Evolutionary conservation across 2,113 vertebrate species (phyloP), one percentile per base, ranked within the genome.

Genomic region (Craseonycteris thonglongyai): DNA sequence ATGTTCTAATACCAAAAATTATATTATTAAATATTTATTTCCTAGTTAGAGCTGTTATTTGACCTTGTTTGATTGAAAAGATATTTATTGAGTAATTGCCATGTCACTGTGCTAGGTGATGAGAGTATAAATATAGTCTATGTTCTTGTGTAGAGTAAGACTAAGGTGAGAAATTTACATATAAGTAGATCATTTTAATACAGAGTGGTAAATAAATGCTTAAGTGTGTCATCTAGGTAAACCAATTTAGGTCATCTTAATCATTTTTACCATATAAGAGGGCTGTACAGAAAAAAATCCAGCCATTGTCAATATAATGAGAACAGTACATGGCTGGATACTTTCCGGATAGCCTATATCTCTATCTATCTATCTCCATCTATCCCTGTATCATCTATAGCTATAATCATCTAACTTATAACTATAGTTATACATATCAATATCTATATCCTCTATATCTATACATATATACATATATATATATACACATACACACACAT

Each of bases 1-100:
- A 45, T 74, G 19, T 54, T 84, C 63, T 79, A 24, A 12, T 40
- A 26, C 0, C 28, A 59, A 45, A 83, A 71, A 72, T 59, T 8
- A 59, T 7, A 35, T n/a, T 71, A 18, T 10, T 21, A 54, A 63
- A 65, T 28, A 40, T 45, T 78, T 59, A 38, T 51, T 59, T 83
- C 83, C 18, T 63, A 35, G 13, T 78, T 87, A 22, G 14, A 72
- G 45, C 45, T 63, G n/a, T 72, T 91, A 51, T 38, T 79, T 66
- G 35, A 26, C 22, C 13, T 66, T 11, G 22, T 15, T 82, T 33
- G 22, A 81, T 26, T 33, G 47, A 78, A 82, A 35, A 63, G 24
- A 28, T 45, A 56, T 83, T 74, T 47, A 79, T 1, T 79, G 65
- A 63, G 33, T 49, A 33, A 14, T 21, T 63, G 75, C 15, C 3